Percentiles rank a stretch among this genome's conserved stretches.
Conservation (phyloP, 2,888 invertebrate genomes). For the Linnaemya vulpina region DNA sequence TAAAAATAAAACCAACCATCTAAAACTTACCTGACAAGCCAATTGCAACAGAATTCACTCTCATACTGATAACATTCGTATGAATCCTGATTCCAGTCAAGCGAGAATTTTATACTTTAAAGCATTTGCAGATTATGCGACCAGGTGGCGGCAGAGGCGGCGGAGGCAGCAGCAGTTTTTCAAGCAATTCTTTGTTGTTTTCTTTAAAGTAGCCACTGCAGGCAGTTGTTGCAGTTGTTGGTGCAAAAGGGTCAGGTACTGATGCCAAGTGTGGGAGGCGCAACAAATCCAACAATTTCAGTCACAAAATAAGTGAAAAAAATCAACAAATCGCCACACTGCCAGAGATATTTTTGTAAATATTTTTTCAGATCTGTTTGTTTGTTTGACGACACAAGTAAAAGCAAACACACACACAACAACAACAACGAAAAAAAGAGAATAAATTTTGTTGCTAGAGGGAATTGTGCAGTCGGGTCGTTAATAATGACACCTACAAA, state of each 20-base stretch:
- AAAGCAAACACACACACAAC: slow-evolving; percentile 2
- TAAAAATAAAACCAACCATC: slow-evolving; percentile 8
- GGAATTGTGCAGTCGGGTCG: slow-evolving; percentile 50
- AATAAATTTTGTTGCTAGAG: slow-evolving; percentile 50
- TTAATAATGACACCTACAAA: slow-evolving; percentile 64
- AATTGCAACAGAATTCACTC: slow-evolving; percentile 77
- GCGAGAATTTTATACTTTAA: slow-evolving; percentile 73
- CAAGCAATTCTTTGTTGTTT: slow-evolving; percentile 4
- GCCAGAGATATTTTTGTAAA: slow-evolving; percentile 35
- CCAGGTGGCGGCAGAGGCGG: slow-evolving; percentile 40
- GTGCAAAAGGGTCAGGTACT: slow-evolving; percentile 55
- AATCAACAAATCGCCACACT: slow-evolving; percentile 46
- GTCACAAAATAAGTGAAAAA: slow-evolving; percentile 45
- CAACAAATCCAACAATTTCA: slow-evolving; percentile 61
- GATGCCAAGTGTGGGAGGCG: slow-evolving; percentile 54
- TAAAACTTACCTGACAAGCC: slow-evolving; percentile 75
- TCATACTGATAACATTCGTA: slow-evolving; percentile 79
- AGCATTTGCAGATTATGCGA: slow-evolving; percentile 61
- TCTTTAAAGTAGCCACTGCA: not conserved
- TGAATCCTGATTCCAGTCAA: slow-evolving; percentile 75
- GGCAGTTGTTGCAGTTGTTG: slow-evolving; percentile 15
- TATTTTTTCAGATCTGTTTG: slow-evolving; percentile 45
- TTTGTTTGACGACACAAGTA: slow-evolving; percentile 19
- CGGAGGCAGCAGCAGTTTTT: slow-evolving; percentile 11
- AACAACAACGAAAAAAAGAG: no score